Conservation (phyloP, 1,140 invertebrate species). For the Limonius californicus region DNA sequence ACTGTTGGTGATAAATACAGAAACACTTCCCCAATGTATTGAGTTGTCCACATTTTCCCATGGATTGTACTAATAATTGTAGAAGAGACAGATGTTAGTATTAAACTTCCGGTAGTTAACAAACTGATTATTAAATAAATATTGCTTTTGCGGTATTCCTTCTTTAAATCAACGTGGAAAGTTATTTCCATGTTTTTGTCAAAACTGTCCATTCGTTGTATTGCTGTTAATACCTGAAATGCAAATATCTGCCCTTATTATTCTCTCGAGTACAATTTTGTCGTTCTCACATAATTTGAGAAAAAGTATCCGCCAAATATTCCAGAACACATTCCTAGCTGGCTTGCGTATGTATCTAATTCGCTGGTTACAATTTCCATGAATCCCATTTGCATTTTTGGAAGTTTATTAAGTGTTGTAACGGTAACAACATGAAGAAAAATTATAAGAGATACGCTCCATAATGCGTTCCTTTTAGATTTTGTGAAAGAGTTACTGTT, state of each 20-base stretch:
- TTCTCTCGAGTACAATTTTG: too few relatives aligned
- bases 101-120: background rate
- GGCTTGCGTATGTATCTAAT: too few relatives aligned
- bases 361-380: too few relatives aligned
- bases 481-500: background rate
- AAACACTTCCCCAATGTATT: background rate
- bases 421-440: background rate
- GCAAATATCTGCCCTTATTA: too few relatives aligned
- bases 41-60: background rate
- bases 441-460: background rate
- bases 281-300: background rate
- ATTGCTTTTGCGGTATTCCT: background rate
- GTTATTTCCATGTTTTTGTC: background rate
- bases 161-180: background rate
- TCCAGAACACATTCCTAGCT: background rate
- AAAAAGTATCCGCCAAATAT: background rate
- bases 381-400: too few relatives aligned
- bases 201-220: background rate
- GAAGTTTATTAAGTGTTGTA: too few relatives aligned
- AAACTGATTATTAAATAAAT: background rate
- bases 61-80: too few relatives aligned
- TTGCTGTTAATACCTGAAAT: background rate
- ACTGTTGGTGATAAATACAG: background rate
- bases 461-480: background rate
- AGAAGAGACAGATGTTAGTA: background rate